phyloP scores from a whole-genome alignment of 2,113 vertebrate genomes.

The Rhynchomys soricoides region DNA sequence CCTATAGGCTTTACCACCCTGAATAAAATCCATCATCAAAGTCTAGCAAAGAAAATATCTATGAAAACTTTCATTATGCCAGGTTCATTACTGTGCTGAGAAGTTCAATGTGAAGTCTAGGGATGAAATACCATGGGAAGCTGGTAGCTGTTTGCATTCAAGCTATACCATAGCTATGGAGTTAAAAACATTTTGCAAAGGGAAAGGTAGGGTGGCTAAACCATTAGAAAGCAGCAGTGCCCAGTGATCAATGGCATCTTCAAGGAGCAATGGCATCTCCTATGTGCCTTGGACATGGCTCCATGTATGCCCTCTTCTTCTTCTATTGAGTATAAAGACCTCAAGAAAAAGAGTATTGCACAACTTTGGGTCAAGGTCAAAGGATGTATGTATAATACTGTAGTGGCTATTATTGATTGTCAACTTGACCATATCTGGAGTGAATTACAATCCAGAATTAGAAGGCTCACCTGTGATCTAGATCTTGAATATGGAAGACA shows the following conservation, averaged over 20 bases:
- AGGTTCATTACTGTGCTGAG: not conserved
- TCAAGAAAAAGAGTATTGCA: not conserved
- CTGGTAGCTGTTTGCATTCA: not conserved
- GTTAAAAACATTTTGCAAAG: not conserved
- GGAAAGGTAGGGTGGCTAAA: not conserved
- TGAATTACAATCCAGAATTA: too few relatives aligned
- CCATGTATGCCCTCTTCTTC: not conserved
- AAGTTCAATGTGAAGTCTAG: not conserved
- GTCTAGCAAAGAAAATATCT: not conserved
- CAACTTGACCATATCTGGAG: too few relatives aligned
- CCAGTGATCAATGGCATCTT: not conserved
- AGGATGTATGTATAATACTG: not conserved
- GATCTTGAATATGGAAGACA: too few relatives aligned
- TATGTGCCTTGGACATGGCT: not conserved
- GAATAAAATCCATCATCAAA: not conserved
- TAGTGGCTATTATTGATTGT: too few relatives aligned
- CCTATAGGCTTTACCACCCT: not conserved
- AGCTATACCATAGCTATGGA: not conserved
- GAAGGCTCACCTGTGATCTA: too few relatives aligned
- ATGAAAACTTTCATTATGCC: not conserved
- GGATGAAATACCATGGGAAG: not conserved
- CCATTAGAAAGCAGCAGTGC: not conserved
- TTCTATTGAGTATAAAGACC: not conserved
- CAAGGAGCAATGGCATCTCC: not conserved
- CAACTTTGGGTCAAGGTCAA: not conserved